phyloP scores from a whole-genome alignment of 2,888 invertebrate genomes.

The Holacanthella duospinosa region DNA sequence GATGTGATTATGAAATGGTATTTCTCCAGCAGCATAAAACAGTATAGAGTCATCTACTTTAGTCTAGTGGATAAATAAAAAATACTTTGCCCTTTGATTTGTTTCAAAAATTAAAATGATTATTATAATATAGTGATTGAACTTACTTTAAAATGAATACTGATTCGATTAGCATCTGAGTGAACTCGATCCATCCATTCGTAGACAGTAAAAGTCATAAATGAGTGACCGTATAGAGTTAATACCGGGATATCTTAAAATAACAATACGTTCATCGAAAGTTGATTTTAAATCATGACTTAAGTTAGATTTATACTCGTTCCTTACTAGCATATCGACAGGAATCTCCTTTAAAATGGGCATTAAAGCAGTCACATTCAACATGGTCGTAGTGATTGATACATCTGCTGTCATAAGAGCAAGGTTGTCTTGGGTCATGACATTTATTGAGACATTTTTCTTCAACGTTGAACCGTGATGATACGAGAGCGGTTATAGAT shows the following conservation, averaged over 20 bases:
- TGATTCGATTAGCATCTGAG: conserved; percentile 73
- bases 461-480: conserved; percentile 76
- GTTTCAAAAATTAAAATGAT: background rate
- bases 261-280: conserved; percentile 11
- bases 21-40: conserved; percentile 86
- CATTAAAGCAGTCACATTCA: conserved; percentile 87
- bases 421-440: conserved; percentile 41
- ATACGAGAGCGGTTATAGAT: conserved; percentile 69
- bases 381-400: conserved; percentile 83
- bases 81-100: background rate
- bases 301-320: background rate
- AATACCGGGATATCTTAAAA: conserved; percentile 70
- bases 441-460: conserved; percentile 74
- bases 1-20: conserved; percentile 78
- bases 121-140: background rate
- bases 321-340: conserved; percentile 82
- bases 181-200: conserved; percentile 86
- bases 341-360: conserved; percentile 78
- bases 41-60: conserved; percentile 81
- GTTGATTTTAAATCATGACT: too few relatives aligned
- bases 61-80: conserved; percentile 52
- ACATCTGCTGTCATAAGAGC: conserved; percentile 76
- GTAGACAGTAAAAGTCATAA: conserved; percentile 82
- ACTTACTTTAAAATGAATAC: conserved; percentile 71
- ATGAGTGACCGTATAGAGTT: conserved; percentile 80